Evolutionary conservation across 2,113 vertebrate genomes (phyloP), one percentile per base, ranked within the genome.

Genomic region (Loxodonta africana): DNA sequence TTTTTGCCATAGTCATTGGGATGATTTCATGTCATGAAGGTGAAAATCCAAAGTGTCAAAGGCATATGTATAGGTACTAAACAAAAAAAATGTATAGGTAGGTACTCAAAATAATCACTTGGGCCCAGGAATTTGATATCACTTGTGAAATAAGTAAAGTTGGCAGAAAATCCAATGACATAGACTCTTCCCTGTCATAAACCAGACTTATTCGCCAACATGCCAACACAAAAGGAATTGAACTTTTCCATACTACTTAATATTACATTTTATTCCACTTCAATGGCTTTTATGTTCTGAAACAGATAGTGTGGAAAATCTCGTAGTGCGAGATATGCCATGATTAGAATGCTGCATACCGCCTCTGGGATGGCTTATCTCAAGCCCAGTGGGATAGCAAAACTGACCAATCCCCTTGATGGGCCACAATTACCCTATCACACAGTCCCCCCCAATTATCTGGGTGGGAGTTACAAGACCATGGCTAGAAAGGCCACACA

Each of bases 221-320:
- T 77, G 11, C 20, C 30, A 51, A 48, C 60, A 8, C 17, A 90
- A 87, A 93, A 92, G 18, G n/a, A 78, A 85, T 8, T 62, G 46
- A 92, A 92, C 65, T 94, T 85, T 82, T 83, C 78, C 2, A 84
- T 9, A 51, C 37, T 83, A 26, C 62, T 82, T 67, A 90, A 82
- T 78, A 94, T 91, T 14, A 84, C 14, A 89, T 76, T 94, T 90
- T 28, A 86, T 21, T 67, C 23, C 33, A 67, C 26, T 48, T 67
- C 44, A 53, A 0, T 73, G 37, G 15, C 25, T 95, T 96, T 95
- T 67, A 86, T 60, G 82, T 87, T 57, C 83, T 95, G 1, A 30
- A 93, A 83, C 83, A 91, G 41, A 10, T 17, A 51, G 30, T 65
- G 17, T 48, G 78, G 28, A 48, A 85, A 90, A 63, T 78, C 46